Conservation (phyloP, 1,140 invertebrate species). For the Chrysomallon squamiferum region DNA sequence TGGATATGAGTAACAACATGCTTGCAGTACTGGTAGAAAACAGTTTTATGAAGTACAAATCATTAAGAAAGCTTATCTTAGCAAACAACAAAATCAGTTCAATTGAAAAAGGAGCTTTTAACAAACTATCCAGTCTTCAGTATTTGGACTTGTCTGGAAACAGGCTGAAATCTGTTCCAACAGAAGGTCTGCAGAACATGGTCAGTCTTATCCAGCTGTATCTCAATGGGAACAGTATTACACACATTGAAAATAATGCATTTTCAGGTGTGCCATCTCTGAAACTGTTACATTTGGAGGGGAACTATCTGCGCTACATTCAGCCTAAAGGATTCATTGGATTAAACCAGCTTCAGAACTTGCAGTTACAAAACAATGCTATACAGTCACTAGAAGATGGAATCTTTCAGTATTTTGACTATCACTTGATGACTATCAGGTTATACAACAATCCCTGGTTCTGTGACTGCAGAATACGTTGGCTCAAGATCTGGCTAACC, state of each 20-base stretch:
- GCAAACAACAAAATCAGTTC: constrained; percentile 43
- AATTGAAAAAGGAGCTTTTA: constrained; percentile 43
- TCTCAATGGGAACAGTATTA: constrained; percentile 46
- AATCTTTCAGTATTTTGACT: constrained; percentile 26
- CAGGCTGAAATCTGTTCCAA: constrained; percentile 34
- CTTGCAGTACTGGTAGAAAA: constrained; percentile 27
- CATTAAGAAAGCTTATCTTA: constrained; percentile 40
- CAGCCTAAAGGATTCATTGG: constrained; percentile 35
- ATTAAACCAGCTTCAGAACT: constrained; percentile 33
- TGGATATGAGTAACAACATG: constrained; percentile 47
- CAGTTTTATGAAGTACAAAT: constrained; percentile 42
- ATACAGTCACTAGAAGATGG: constrained; percentile 25
- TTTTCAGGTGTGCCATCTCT: constrained; percentile 39
- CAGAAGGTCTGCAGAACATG: constrained; percentile 29
- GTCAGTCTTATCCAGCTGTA: constrained; percentile 27
- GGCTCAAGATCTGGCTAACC: constrained; percentile 43
- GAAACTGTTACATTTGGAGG: constrained; percentile 38
- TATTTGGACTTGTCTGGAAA: constrained; percentile 53
- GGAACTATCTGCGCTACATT: constrained; percentile 43
- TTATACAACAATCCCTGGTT: constrained; percentile 55
- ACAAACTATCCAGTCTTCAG: constrained; percentile 32
- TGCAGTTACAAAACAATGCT: constrained; percentile 49
- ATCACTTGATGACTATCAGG: constrained; percentile 27
- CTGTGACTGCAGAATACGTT: constrained; percentile 53
- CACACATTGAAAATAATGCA: constrained; percentile 26